These are phyloP conservation scores for Copsychus sechellarum DNA, from an alignment of 2,113 vertebrate genomes.

Conservation along the genomic window DNA sequence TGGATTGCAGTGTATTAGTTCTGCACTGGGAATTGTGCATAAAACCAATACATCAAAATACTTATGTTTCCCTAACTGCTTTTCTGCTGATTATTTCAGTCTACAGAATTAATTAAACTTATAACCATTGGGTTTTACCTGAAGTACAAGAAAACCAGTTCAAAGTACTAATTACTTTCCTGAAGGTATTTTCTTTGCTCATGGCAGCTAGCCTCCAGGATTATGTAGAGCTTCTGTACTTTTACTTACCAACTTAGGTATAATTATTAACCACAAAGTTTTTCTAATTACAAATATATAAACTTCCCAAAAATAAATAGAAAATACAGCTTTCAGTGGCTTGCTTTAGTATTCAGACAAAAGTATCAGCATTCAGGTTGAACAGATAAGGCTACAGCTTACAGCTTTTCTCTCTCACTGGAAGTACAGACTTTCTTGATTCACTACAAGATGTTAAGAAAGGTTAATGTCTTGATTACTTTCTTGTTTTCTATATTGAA, in stretches of 20 bases:
- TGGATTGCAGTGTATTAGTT: not conserved
- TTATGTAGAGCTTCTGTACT: not conserved
- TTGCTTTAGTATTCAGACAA: not conserved
- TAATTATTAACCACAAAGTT: not conserved
- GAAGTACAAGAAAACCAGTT: not conserved
- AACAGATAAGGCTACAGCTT: not conserved
- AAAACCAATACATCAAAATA: not conserved
- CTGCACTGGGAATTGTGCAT: not conserved
- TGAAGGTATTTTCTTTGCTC: not conserved
- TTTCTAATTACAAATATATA: not conserved
- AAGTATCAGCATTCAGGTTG: not conserved
- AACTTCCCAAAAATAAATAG: not conserved
- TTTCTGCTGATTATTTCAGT: not conserved
- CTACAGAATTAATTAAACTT: not conserved
- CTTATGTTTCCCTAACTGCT: not conserved
- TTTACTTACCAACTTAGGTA: not conserved
- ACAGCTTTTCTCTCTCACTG: not conserved
- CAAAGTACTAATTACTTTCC: not conserved
- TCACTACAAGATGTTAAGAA: not conserved
- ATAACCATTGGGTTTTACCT: not conserved
- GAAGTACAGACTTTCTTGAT: not conserved
- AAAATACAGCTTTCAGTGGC: not conserved
- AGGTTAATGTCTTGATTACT: not conserved
- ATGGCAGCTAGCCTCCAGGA: not conserved
- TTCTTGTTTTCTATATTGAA: not conserved